Conservation (phyloP, 2,113 vertebrate genomes). For the Chloropsis cyanopogon region DNA sequence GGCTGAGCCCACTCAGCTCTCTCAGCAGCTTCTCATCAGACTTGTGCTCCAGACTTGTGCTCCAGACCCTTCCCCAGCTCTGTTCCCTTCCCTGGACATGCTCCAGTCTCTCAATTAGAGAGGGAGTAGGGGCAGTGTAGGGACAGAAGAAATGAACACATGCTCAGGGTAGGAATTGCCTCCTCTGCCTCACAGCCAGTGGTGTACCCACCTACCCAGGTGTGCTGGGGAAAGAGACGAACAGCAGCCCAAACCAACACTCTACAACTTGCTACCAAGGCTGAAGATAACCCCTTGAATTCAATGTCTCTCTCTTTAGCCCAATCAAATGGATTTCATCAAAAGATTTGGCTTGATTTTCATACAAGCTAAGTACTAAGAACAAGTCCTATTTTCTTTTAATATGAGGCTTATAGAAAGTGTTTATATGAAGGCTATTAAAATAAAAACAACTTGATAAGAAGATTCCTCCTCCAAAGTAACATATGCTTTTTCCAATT, state of each 20-base stretch:
- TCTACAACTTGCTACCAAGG: neutral
- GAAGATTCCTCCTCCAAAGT: neutral
- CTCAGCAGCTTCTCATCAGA: neutral
- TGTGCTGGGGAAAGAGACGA: neutral
- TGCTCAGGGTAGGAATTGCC: neutral
- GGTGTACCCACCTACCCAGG: neutral
- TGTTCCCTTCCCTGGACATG: fast-evolving
- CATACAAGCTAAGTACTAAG: neutral
- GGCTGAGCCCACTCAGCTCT: neutral
- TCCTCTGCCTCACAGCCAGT: neutral
- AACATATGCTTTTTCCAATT: neutral
- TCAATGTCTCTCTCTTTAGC: neutral
- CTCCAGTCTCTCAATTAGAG: neutral
- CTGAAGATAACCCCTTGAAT: neutral
- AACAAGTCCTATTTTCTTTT: neutral
- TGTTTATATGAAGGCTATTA: neutral
- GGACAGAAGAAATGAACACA: neutral
- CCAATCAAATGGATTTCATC: neutral
- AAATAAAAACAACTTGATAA: neutral
- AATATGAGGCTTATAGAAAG: neutral
- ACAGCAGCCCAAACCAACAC: neutral
- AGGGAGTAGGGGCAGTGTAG: too few relatives aligned
- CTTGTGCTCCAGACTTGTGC: neutral
- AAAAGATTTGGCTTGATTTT: neutral
- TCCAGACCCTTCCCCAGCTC: neutral